phyloP scores from a whole-genome alignment of 2,797 vertebrate species.

The Characodon lateralis region DNA sequence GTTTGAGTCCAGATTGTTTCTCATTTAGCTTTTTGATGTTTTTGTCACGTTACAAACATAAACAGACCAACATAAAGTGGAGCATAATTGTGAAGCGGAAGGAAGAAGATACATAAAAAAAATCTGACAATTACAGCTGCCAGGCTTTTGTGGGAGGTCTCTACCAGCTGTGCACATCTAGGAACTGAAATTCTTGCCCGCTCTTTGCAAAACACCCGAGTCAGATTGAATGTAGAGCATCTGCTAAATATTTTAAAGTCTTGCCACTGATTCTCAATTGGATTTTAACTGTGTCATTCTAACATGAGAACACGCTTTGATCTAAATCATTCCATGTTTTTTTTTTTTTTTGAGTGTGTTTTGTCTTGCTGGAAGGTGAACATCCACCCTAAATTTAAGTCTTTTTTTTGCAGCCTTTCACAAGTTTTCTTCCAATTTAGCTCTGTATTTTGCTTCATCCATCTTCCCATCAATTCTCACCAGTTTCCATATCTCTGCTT shows the following conservation, averaged over 20 bases:
- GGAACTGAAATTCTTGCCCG: neutral
- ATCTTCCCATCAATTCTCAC: too few species aligned
- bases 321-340: neutral
- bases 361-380: neutral
- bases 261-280: neutral
- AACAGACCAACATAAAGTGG: neutral
- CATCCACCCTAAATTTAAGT: neutral
- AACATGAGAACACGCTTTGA: neutral
- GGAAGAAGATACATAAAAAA: neutral
- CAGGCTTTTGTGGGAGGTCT: too few species aligned
- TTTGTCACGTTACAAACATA: slow-evolving; percentile 1
- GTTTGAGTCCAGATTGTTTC: neutral
- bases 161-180: too few species aligned
- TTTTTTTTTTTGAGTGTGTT: neutral
- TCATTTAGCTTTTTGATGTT: slow-evolving; percentile 17
- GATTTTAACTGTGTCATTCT: neutral
- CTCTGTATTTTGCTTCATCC: neutral
- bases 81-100: neutral
- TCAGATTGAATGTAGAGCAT: neutral
- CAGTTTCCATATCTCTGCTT: too few species aligned
- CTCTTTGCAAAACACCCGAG: neutral
- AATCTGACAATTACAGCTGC: too few species aligned
- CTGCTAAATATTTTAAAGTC: neutral
- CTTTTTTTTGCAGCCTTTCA: neutral
- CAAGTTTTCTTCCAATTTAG: too few species aligned